Evolutionary conservation across 2,888 invertebrate species (phyloP).

Genomic region (Leptopilina myrica): DNA sequence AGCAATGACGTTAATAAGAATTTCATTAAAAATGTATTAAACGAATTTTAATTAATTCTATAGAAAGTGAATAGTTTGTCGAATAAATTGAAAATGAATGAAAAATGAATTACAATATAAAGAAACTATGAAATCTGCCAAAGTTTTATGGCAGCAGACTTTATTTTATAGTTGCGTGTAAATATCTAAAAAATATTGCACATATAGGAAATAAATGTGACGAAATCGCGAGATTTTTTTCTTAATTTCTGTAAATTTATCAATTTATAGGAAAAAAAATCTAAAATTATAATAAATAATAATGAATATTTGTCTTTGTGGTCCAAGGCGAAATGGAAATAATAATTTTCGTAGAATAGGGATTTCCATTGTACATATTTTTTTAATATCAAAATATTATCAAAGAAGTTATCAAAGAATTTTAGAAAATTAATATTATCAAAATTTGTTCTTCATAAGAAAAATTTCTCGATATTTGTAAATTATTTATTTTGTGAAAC

Average conservation of each 20-base stretch:
- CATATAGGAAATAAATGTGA: constrained; percentile 33
- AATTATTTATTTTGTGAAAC: too few species aligned
- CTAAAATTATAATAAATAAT: constrained; percentile 8
- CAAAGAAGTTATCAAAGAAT: too few species aligned
- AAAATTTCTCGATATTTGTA: too few species aligned
- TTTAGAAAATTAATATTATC: too few species aligned
- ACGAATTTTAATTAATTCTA: neutral
- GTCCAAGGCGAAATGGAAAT: constrained; percentile 2
- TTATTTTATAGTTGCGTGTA: constrained; percentile 5
- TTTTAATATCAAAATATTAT: neutral
- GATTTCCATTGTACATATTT: constrained; percentile 28
- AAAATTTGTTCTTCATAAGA: too few species aligned
- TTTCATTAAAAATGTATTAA: too few species aligned
- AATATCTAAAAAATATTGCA: constrained; percentile 21
- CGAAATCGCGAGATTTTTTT: constrained; percentile 28
- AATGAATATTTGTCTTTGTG: constrained; percentile 9
- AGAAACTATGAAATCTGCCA: neutral
- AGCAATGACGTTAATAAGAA: too few species aligned
- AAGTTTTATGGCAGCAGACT: neutral
- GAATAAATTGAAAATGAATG: neutral
- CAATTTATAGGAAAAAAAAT: neutral
- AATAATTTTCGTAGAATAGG: constrained; percentile 12
- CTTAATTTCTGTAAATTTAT: constrained; percentile 8
- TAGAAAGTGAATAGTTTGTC: neutral
- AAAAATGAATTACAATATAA: neutral